phyloP scores from a whole-genome alignment of 2,113 vertebrate species.

The Pelvicachromis taeniatus region DNA sequence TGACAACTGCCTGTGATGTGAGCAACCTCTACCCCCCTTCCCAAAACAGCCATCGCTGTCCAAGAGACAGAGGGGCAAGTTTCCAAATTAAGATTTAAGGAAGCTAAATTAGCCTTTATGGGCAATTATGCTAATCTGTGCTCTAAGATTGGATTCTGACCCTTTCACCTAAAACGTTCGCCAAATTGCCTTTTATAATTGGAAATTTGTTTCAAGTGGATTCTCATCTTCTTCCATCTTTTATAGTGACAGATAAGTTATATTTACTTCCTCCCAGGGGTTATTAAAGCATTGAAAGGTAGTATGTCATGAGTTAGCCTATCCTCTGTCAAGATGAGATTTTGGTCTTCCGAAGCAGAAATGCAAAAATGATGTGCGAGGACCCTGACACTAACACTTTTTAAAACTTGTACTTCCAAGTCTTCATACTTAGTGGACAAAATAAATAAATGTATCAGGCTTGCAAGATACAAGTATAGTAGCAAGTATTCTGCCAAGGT shows the following conservation, averaged over 20 bases:
- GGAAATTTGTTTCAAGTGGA: conserved; percentile 52
- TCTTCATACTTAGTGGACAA: background rate
- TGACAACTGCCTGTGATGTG: conserved; percentile 10
- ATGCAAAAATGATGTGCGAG: background rate
- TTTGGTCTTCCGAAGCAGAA: background rate
- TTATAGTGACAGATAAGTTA: conserved; percentile 36
- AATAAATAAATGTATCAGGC: background rate
- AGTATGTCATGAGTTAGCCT: background rate
- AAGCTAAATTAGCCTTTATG: conserved; percentile 56
- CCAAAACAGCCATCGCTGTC: conserved; percentile 7
- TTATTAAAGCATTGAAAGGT: conserved; percentile 30
- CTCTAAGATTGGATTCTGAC: conserved; percentile 49
- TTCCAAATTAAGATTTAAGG: conserved; percentile 57
- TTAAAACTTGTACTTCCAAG: background rate
- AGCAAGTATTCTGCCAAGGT: background rate
- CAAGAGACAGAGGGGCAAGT: conserved; percentile 13
- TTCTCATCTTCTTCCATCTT: conserved; percentile 38
- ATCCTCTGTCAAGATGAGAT: conserved; percentile 29
- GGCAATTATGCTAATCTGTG: conserved; percentile 63
- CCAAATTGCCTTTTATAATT: conserved; percentile 64
- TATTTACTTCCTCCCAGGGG: conserved; percentile 29
- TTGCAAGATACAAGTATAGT: background rate
- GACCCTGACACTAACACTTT: background rate
- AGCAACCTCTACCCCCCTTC: background rate
- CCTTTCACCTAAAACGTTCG: conserved; percentile 46